These are phyloP conservation scores for Natrix natrix DNA, from an alignment of 2,797 vertebrate genomes.

Conservation along the genomic window DNA sequence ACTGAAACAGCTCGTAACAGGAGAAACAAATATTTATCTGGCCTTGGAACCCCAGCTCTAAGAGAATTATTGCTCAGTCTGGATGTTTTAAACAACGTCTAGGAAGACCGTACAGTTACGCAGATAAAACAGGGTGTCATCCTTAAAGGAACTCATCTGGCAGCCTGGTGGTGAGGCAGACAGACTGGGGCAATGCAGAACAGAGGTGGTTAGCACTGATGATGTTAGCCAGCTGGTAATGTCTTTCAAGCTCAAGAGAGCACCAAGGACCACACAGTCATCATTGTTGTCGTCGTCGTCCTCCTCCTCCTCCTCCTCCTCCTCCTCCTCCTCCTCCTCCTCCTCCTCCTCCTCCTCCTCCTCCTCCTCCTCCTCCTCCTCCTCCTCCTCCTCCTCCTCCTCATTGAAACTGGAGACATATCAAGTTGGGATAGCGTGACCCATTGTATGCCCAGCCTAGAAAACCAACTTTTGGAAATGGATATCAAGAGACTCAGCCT, in stretches of 20 bases:
- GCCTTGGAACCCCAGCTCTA: slow-evolving; percentile 7
- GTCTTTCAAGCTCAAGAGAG: neutral
- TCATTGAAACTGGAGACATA: too few relatives aligned
- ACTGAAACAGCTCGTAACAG: slow-evolving; percentile 10
- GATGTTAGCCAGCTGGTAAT: neutral
- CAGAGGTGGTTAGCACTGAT: neutral
- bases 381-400: too few relatives aligned
- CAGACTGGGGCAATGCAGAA: neutral
- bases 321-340: too few relatives aligned
- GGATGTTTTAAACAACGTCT: neutral
- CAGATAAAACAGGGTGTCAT: neutral
- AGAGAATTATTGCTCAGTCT: slow-evolving; percentile 12
- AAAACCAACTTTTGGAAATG: too few relatives aligned
- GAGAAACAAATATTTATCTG: slow-evolving; percentile 37
- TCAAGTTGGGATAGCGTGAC: too few relatives aligned
- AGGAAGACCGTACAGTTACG: neutral
- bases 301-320: too few relatives aligned
- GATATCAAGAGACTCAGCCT: too few relatives aligned
- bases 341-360: too few relatives aligned
- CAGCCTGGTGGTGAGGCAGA: neutral
- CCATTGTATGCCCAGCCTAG: too few relatives aligned
- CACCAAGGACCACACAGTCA: neutral
- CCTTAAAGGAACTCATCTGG: neutral
- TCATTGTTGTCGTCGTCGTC: too few relatives aligned
- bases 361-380: too few relatives aligned